phyloP scores from a whole-genome alignment of 1,140 invertebrate species.

The Ericerus pela region DNA sequence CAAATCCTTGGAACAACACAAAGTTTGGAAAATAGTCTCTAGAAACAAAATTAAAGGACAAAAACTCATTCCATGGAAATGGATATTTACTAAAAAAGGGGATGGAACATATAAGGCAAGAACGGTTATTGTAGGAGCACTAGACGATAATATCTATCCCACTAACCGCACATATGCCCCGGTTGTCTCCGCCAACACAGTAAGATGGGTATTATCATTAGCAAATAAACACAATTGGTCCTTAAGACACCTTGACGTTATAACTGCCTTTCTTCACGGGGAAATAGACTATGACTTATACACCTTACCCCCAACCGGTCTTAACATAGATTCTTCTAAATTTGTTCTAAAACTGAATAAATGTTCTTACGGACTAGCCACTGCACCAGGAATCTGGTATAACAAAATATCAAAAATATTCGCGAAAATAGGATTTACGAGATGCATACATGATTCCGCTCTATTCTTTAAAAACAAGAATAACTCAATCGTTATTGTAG shows the following conservation, averaged over 20 bases:
- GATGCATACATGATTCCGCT: background rate
- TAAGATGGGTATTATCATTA: background rate
- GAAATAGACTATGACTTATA: background rate
- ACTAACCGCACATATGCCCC: background rate
- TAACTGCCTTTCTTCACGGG: background rate
- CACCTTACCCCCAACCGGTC: background rate
- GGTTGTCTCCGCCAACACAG: background rate
- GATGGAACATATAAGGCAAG: background rate
- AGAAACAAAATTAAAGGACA: background rate
- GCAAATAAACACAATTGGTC: background rate
- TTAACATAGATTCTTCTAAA: background rate
- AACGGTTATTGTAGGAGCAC: background rate
- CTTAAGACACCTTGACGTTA: background rate
- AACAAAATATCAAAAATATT: background rate
- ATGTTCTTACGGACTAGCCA: background rate
- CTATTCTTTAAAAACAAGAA: background rate
- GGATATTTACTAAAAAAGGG: background rate
- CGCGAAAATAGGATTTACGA: background rate
- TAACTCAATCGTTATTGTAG: background rate
- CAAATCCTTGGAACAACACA: background rate
- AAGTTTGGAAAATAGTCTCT: background rate
- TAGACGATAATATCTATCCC: background rate
- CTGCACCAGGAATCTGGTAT: background rate
- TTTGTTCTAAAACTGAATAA: background rate
- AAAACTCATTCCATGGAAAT: background rate